Percentiles rank a stretch among this genome's conserved stretches.
Conservation (phyloP, 1,140 invertebrate genomes). For the Sinella curviseta region DNA sequence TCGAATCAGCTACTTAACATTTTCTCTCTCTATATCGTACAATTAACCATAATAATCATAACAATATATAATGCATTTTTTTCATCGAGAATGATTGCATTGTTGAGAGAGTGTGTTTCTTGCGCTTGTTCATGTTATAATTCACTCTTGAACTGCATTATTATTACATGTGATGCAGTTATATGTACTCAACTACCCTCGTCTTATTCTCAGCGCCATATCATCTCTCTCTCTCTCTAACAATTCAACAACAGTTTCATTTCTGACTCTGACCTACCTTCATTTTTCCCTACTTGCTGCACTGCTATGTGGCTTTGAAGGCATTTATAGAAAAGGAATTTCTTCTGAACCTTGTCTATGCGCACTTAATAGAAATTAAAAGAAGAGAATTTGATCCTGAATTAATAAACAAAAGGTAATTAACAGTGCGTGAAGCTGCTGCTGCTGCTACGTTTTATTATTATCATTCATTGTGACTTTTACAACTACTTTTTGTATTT, state of each 20-base stretch:
- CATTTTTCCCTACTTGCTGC: slow-evolving; percentile 20
- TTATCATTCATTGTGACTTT: background rate
- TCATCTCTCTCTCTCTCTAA: too few species aligned
- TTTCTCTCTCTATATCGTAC: background rate
- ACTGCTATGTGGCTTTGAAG: background rate
- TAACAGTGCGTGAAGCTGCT: slow-evolving; percentile 41
- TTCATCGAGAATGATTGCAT: background rate
- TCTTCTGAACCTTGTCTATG: background rate
- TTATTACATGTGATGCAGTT: background rate
- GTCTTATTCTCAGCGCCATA: too few species aligned
- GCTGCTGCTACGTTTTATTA: background rate
- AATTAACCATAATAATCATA: background rate
- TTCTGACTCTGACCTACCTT: slow-evolving; percentile 38
- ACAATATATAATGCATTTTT: background rate
- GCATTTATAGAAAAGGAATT: background rate
- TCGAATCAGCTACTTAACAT: slow-evolving; percentile 23
- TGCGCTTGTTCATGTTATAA: too few species aligned
- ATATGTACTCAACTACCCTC: too few species aligned
- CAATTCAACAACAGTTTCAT: too few species aligned
- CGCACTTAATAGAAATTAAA: background rate
- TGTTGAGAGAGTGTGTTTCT: background rate
- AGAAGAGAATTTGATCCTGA: too few species aligned
- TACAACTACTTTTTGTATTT: background rate
- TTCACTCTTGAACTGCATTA: too few species aligned
- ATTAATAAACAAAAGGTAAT: slow-evolving; percentile 30